Evolutionary conservation across 2,797 vertebrate genomes (phyloP).

Genomic region (Catamblyrhynchus diadema): DNA sequence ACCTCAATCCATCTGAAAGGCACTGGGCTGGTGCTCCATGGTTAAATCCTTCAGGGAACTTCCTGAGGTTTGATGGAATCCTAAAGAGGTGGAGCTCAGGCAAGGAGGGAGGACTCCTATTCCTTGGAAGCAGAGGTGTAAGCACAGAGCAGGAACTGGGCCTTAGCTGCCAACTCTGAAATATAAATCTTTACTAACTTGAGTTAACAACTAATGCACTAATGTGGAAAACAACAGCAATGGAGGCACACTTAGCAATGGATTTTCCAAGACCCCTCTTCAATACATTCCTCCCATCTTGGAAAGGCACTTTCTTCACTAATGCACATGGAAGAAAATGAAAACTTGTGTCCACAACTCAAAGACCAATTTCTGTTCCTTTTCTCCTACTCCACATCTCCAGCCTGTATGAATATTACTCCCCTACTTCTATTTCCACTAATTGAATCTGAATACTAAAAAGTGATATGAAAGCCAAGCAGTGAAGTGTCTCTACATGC

Average conservation of each 20-base stretch:
- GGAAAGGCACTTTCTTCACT: background rate
- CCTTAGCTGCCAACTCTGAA: background rate
- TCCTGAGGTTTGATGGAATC: background rate
- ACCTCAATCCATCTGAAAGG: background rate
- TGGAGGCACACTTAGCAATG: background rate
- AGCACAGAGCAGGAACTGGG: background rate
- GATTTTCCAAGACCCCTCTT: background rate
- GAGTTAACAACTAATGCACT: background rate
- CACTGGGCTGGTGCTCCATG: background rate
- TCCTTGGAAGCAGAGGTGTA: background rate
- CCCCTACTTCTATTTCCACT: slow-evolving; percentile 21
- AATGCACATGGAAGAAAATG: background rate
- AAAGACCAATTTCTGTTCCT: background rate
- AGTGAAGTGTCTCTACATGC: slow-evolving; percentile 7
- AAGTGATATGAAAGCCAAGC: slow-evolving; percentile 26
- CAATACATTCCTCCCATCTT: background rate
- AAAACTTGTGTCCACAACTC: background rate
- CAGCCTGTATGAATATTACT: background rate
- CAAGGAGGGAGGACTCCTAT: background rate
- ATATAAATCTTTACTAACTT: background rate
- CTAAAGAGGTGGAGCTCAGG: background rate
- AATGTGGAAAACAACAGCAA: background rate
- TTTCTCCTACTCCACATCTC: background rate
- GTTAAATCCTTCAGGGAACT: background rate
- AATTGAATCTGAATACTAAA: slow-evolving; percentile 22